Conservation (phyloP, 2,797 vertebrate species). For the Carapus acus region DNA sequence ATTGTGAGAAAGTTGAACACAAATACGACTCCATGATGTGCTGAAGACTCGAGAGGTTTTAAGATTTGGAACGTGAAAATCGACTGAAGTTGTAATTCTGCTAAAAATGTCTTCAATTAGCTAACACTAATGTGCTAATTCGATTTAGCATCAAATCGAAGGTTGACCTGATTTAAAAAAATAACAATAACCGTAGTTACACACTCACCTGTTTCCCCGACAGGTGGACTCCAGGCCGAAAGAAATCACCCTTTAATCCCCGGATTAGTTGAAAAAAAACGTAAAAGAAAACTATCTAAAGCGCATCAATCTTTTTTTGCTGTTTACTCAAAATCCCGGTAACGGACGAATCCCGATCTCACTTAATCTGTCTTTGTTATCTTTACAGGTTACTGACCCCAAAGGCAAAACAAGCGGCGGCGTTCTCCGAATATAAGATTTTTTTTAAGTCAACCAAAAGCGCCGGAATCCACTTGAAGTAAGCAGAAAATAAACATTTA, state of each 20-base stretch:
- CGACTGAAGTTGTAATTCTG: too few relatives aligned
- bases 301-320: too few relatives aligned
- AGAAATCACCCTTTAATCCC: neutral
- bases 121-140: neutral
- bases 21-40: too few relatives aligned
- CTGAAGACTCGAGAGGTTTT: too few relatives aligned
- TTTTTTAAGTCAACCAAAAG: conserved; percentile 47
- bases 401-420: neutral
- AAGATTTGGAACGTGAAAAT: too few relatives aligned
- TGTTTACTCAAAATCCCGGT: neutral
- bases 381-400: conserved; percentile 66
- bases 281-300: neutral
- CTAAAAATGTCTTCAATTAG: too few relatives aligned
- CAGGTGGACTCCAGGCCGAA: conserved; percentile 31
- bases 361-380: conserved; percentile 35
- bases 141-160: neutral
- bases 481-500: conserved; percentile 48
- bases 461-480: conserved; percentile 36
- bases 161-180: neutral
- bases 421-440: neutral
- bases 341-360: conserved; percentile 36
- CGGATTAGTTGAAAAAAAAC: neutral
- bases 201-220: conserved; percentile 54
- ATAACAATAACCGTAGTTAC: neutral
- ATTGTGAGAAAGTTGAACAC: too few relatives aligned